Percentiles rank a stretch among this genome's conserved stretches.
Evolutionary conservation across 2,113 vertebrate species (phyloP).

Genomic region (Emydura subglobosa): DNA sequence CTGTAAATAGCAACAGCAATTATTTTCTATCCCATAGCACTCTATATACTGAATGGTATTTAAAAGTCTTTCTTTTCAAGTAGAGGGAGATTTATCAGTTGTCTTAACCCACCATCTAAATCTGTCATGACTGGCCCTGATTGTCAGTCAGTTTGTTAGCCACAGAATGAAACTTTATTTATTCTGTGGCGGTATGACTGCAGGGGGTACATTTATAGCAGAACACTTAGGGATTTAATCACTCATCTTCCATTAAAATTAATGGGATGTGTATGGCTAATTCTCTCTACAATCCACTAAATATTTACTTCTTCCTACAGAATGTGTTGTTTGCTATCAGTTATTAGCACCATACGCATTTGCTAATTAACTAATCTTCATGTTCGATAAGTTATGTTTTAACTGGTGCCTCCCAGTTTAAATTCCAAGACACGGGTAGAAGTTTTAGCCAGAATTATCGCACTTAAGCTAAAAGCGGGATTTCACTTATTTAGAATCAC

Average conservation of each 20-base stretch:
- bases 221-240: constrained; percentile 34
- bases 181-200: constrained; percentile 34
- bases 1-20: not conserved
- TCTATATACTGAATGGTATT: not conserved
- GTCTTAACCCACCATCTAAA: constrained; percentile 48
- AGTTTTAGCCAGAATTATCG: not conserved
- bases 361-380: not conserved
- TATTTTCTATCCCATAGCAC: not conserved
- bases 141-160: constrained; percentile 43
- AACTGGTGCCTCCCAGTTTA: not conserved
- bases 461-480: not conserved
- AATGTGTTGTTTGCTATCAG: not conserved
- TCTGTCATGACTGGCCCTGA: constrained; percentile 6
- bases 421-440: not conserved
- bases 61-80: not conserved
- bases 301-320: not conserved
- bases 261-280: constrained; percentile 25
- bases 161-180: constrained; percentile 46
- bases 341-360: not conserved
- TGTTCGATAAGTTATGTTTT: not conserved
- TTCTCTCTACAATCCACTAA: not conserved
- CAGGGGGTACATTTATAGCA: constrained; percentile 29
- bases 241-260: constrained; percentile 36
- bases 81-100: constrained; percentile 14
- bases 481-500: not conserved